Percentiles rank a stretch among this genome's conserved stretches.
Evolutionary conservation across 2,113 vertebrate species (phyloP).

Genomic region (Calidris pygmaea): DNA sequence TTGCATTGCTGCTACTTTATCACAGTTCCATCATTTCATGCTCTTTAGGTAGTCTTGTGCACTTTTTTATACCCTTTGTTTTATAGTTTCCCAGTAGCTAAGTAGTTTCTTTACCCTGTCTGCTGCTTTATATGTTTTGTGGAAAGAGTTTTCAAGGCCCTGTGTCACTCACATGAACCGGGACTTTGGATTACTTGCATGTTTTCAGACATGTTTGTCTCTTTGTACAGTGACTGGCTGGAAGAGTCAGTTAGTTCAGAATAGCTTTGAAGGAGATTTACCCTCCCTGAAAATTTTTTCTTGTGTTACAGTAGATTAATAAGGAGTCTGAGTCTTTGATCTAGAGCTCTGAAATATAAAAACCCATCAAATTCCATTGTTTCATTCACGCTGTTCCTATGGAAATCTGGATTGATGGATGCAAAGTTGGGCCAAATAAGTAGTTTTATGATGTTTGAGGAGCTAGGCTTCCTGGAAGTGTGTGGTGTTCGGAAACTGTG

Average conservation of each 20-base stretch:
- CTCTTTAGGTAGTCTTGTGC: neutral
- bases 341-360: neutral
- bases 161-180: neutral
- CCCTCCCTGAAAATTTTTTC: neutral
- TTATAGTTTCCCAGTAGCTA: neutral
- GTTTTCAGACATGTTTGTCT: neutral
- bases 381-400: neutral
- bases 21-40: accelerated
- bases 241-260: neutral
- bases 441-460: neutral
- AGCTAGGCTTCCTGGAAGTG: neutral
- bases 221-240: neutral
- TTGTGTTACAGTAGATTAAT: neutral
- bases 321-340: neutral
- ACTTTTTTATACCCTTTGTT: neutral
- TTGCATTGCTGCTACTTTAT: neutral
- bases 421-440: neutral
- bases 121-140: neutral
- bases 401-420: neutral
- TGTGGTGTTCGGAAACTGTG: neutral
- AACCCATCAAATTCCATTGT: accelerated
- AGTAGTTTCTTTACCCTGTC: neutral
- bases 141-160: neutral
- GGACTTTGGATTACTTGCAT: neutral
- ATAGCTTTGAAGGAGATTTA: neutral